phyloP scores from a whole-genome alignment of 2,797 vertebrate genomes.

The Etheostoma perlongum region DNA sequence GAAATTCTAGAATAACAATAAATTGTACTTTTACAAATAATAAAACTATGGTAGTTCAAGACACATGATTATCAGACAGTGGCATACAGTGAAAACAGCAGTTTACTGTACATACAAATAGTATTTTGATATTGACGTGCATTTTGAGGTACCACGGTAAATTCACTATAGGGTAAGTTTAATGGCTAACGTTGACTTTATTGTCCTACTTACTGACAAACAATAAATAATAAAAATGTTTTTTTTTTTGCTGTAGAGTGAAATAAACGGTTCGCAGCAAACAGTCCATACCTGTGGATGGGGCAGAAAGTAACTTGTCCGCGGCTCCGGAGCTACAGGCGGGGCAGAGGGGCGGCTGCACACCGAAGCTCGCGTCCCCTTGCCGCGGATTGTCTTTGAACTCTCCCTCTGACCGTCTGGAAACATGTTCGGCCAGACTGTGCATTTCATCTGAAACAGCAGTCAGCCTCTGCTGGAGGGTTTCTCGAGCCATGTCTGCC shows the following conservation, averaged over 20 bases:
- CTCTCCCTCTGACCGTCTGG: conserved; percentile 50
- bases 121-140: not conserved
- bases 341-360: conserved; percentile 49
- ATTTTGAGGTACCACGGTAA: too few species aligned
- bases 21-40: not conserved
- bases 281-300: conserved; percentile 22
- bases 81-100: not conserved
- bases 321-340: conserved; percentile 28
- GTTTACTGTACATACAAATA: not conserved
- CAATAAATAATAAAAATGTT: too few species aligned
- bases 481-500: conserved; percentile 74
- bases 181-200: not conserved
- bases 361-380: conserved; percentile 44
- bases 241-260: too few species aligned
- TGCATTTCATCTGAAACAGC: conserved; percentile 69
- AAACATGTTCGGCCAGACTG: conserved; percentile 62
- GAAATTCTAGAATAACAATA: not conserved
- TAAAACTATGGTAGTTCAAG: not conserved
- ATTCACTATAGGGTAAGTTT: too few species aligned
- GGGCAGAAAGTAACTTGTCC: conserved; percentile 26
- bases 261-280: too few species aligned
- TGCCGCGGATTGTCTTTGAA: conserved; percentile 43
- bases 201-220: not conserved
- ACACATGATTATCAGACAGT: too few species aligned
- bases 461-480: conserved; percentile 66